Base-by-base conservation (phyloP, 2,888 invertebrate species). In the Mallateleia sp. region DNA sequence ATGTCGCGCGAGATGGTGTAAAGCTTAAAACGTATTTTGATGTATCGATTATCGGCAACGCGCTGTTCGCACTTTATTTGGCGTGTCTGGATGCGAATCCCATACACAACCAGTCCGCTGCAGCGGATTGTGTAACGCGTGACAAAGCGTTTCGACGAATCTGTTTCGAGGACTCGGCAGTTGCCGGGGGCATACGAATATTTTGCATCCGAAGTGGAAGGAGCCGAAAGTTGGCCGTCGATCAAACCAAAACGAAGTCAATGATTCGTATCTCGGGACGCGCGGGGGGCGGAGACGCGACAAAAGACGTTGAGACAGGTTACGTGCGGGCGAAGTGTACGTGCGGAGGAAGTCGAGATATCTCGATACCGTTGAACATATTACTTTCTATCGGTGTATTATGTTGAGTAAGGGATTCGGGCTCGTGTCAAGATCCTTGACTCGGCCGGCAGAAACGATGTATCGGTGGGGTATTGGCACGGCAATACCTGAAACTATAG, bases 301-400 rank as follows among this genome's bases (percentile, higher is more conserved):
- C 45, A 69, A 62, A 75, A 77, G 77, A 45, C 45, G 66, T 47
- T 22, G 64, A 42, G 56, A 52, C 60, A n/a, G 71, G 77, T 60
- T 64, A 47, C 71, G 22, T 2, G n/a, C n/a, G n/a, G n/a, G 18
- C 64, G 11, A 56, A 45, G 34, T 24, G 38, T 45, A 42, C 42
- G 54, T 60, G 74, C 58, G 34, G 58, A 38, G 56, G 82, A 58
- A 82, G 75, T 79, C 79, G 75, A 42, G 87, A 87, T 80, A 80
- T 83, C 60, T 62, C 79, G 85, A 86, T 85, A 72, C 67, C 71
- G 75, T 81, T 58, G 72, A 60, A 87, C 79, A 77, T 91, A 91
- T 90, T 89, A 90, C 88, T 90, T 87, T 79, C 86, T 77, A 83
- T 88, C 87, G 87, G 80, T 32, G 74, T 75, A 80, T 88, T 83